phyloP scores from a whole-genome alignment of 1,140 invertebrate genomes.

The Diachasmimorpha longicaudata region DNA sequence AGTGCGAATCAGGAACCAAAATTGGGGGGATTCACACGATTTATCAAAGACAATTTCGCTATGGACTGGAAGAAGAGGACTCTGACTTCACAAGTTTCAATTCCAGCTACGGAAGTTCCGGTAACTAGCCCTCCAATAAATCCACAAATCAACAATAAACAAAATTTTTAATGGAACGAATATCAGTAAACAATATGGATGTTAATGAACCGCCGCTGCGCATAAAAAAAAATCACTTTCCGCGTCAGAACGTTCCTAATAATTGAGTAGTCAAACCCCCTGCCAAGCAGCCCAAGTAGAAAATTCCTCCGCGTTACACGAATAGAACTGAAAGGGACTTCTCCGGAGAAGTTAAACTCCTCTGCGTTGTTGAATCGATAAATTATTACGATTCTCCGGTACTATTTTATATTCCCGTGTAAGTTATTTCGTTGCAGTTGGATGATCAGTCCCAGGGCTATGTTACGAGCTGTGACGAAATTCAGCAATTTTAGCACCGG shows the following conservation, averaged over 20 bases:
- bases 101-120: not conserved
- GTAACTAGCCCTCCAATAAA: not conserved
- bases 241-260: not conserved
- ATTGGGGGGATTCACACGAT: not conserved
- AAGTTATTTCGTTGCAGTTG: not conserved
- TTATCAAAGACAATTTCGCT: not conserved
- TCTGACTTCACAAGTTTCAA: not conserved
- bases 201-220: too few relatives aligned
- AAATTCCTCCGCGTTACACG: not conserved
- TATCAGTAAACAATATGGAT: too few relatives aligned
- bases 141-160: not conserved
- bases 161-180: too few relatives aligned
- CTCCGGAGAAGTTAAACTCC: not conserved
- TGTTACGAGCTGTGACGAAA: not conserved
- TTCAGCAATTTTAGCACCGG: conserved; percentile 11
- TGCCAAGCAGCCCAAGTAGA: not conserved
- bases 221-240: too few relatives aligned
- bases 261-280: not conserved
- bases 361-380: too few relatives aligned
- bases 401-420: not conserved
- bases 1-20: not conserved
- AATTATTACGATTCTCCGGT: not conserved
- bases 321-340: not conserved
- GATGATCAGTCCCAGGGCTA: too few relatives aligned
- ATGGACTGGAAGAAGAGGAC: not conserved